phyloP scores from a whole-genome alignment of 2,113 vertebrate genomes.

The Misgurnus mizolepis region DNA sequence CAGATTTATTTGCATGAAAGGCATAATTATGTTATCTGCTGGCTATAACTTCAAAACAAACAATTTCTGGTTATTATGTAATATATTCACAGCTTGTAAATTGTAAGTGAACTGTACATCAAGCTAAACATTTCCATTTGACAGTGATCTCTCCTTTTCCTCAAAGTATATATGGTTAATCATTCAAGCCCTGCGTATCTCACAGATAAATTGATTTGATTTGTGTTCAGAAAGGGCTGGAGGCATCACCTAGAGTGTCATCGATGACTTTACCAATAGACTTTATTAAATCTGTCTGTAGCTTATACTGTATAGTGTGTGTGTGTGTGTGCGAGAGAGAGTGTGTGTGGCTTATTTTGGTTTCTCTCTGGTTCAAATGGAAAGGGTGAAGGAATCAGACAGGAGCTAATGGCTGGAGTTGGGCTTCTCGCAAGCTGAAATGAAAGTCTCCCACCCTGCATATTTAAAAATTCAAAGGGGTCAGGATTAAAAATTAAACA shows the following conservation, averaged over 20 bases:
- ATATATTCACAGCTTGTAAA: neutral
- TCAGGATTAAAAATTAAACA: conserved; percentile 52
- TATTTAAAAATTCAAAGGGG: conserved; percentile 50
- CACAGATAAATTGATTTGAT: conserved; percentile 39
- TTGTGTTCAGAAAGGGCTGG: conserved; percentile 7
- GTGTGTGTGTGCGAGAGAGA: neutral
- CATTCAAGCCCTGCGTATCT: neutral
- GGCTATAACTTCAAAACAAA: no score
- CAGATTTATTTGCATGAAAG: no score
- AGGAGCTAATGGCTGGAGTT: conserved; percentile 12
- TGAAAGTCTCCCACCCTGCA: conserved; percentile 39
- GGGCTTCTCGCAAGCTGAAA: conserved; percentile 23
- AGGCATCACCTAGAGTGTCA: conserved; percentile 15
- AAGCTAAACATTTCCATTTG: neutral
- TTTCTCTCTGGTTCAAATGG: conserved; percentile 25
- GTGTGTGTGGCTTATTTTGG: conserved; percentile 28
- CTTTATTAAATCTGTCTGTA: conserved; percentile 23
- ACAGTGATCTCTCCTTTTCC: conserved; percentile 8
- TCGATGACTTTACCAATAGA: conserved; percentile 1
- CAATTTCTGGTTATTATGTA: neutral
- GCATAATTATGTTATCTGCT: neutral
- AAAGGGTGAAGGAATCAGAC: conserved; percentile 31
- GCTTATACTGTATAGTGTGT: neutral
- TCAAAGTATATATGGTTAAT: conserved; percentile 9
- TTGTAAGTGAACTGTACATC: neutral